Conservation (phyloP, 2,888 invertebrate genomes). For the Catocala fraxini region DNA sequence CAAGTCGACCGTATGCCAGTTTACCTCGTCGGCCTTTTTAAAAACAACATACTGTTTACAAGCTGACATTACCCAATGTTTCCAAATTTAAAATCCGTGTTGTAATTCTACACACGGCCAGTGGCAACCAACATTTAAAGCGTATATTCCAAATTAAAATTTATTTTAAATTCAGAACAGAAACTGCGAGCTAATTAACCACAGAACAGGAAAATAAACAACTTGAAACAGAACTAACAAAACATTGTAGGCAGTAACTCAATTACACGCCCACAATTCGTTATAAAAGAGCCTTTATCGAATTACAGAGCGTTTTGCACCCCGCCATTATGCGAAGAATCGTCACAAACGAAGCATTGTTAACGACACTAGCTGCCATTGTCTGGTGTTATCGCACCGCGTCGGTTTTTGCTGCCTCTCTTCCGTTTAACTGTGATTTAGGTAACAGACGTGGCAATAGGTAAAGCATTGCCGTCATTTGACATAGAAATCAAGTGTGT, state of each 20-base stretch:
- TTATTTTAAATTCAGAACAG: constrained; percentile 14
- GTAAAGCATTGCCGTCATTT: constrained; percentile 29
- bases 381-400: constrained; percentile 83
- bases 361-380: constrained; percentile 82
- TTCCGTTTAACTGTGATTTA: constrained; percentile 72
- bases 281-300: constrained; percentile 83
- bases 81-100: neutral
- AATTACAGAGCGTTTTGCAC: constrained; percentile 81
- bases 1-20: no score
- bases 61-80: neutral
- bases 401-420: constrained; percentile 83
- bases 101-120: neutral
- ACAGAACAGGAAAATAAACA: constrained; percentile 59
- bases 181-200: constrained; percentile 42
- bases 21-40: no score
- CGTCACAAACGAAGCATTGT: constrained; percentile 87
- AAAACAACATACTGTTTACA: no score
- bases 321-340: constrained; percentile 85
- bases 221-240: constrained; percentile 66
- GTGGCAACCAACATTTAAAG: neutral
- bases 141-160: neutral
- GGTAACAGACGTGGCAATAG: constrained; percentile 61
- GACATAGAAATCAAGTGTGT: no score
- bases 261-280: constrained; percentile 82
- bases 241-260: constrained; percentile 72